Evolutionary conservation across 2,797 vertebrate genomes (phyloP).

Genomic region (Myotis daubentonii): DNA sequence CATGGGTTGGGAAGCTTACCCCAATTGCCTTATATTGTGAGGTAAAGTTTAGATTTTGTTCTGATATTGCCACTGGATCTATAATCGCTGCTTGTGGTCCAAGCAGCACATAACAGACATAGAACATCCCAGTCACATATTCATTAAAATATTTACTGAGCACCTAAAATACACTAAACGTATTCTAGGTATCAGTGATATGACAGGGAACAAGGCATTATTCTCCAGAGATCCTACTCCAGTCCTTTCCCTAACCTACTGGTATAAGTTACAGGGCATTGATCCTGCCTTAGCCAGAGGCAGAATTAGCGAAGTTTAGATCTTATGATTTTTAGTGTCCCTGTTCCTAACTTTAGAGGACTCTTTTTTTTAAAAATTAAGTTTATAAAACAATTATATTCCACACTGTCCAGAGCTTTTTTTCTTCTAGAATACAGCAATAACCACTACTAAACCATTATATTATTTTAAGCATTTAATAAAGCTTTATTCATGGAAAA

Average conservation of each 20-base stretch:
- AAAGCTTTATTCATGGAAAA: slow-evolving; percentile 46
- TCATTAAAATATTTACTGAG: not conserved
- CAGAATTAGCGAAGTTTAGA: not conserved
- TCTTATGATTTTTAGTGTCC: not conserved
- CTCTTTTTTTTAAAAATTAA: not conserved
- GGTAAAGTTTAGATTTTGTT: not conserved
- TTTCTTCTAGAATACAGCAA: not conserved
- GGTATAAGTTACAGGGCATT: not conserved
- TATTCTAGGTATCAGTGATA: not conserved
- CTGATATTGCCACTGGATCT: not conserved
- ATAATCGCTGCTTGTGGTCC: not conserved
- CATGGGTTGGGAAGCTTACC: not conserved
- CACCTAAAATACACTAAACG: not conserved
- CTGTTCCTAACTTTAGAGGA: not conserved
- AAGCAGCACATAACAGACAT: not conserved
- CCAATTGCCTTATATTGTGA: not conserved
- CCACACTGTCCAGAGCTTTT: not conserved
- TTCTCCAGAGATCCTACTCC: not conserved
- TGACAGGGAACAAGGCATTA: not conserved
- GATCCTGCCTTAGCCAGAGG: not conserved
- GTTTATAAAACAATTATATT: slow-evolving; percentile 30
- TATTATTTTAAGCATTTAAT: slow-evolving; percentile 46
- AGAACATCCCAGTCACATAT: not conserved
- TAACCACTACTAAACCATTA: not conserved
- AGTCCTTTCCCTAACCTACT: not conserved